Percentiles rank a stretch among this genome's conserved stretches.
phyloP scores from a whole-genome alignment of 2,888 invertebrate species.

The Coelopa pilipes region DNA sequence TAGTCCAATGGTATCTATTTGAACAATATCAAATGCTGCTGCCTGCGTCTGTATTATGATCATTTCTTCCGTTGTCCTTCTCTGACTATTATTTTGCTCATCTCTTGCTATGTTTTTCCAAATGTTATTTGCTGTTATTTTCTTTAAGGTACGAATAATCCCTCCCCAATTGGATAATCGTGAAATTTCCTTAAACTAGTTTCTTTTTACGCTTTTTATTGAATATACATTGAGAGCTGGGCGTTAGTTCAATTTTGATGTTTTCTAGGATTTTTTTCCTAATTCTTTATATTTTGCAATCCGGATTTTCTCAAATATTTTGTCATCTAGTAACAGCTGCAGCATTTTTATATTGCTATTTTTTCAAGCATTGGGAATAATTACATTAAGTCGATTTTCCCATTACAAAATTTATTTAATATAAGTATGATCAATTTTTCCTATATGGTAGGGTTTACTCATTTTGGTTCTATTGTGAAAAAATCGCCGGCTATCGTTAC shows the following conservation, averaged over 20 bases:
- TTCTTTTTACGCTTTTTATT: constrained; percentile 7
- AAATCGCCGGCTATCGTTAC: background rate
- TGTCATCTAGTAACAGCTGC: background rate
- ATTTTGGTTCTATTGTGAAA: too few species aligned
- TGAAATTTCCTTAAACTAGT: background rate
- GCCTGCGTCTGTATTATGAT: background rate
- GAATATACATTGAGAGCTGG: too few species aligned
- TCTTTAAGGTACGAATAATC: background rate
- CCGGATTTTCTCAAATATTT: constrained; percentile 6
- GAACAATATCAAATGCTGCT: background rate
- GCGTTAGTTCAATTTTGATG: too few species aligned
- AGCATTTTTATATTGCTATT: constrained; percentile 2
- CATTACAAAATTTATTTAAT: constrained; percentile 13
- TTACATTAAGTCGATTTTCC: constrained; percentile 20
- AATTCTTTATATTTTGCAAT: too few species aligned
- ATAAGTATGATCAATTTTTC: background rate
- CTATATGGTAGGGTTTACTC: background rate
- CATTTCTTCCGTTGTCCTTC: background rate
- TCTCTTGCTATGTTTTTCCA: constrained; percentile 27
- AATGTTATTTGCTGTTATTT: constrained; percentile 8
- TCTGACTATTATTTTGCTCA: background rate
- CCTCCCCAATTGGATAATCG: background rate
- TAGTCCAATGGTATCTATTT: too few species aligned
- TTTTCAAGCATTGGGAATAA: constrained; percentile 2
- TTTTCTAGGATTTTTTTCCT: too few species aligned